Conservation (phyloP, 2,888 invertebrate species). For the Drosophila emarginata region DNA sequence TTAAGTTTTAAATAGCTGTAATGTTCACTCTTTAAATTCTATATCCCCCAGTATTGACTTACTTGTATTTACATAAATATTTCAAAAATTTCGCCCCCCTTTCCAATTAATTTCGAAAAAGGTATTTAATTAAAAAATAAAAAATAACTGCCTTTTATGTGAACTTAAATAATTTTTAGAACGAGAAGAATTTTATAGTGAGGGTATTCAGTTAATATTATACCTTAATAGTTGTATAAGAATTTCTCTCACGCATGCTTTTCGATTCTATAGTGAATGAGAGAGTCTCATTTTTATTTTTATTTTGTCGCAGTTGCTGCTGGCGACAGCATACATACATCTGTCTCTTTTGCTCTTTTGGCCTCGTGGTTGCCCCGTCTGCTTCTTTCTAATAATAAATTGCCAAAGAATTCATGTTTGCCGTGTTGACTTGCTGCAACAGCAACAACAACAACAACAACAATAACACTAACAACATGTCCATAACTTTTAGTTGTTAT, state of each 20-base stretch:
- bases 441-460: constrained; percentile 37
- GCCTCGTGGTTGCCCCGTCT: constrained; percentile 56
- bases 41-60: too few relatives aligned
- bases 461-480: constrained; percentile 34
- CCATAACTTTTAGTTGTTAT: constrained; percentile 7
- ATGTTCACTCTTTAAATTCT: too few relatives aligned
- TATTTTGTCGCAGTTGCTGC: constrained; percentile 30
- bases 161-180: too few relatives aligned
- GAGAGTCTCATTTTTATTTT: constrained; percentile 7
- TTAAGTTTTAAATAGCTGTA: too few relatives aligned
- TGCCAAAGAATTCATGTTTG: constrained; percentile 70
- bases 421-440: constrained; percentile 40
- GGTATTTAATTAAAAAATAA: too few relatives aligned
- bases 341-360: constrained; percentile 19
- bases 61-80: too few relatives aligned
- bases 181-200: background rate
- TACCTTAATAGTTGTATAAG: background rate
- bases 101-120: too few relatives aligned
- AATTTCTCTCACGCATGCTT: constrained; percentile 11
- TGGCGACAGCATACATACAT: constrained; percentile 42
- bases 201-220: background rate
- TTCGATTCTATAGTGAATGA: background rate
- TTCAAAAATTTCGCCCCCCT: too few relatives aligned
- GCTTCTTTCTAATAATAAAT: constrained; percentile 73
- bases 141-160: too few relatives aligned